A percentile compares a stretch with the other conserved stretches of the same genome.
Evolutionary conservation across 2,888 invertebrate genomes (phyloP).

Genomic region (Drosophila robusta): DNA sequence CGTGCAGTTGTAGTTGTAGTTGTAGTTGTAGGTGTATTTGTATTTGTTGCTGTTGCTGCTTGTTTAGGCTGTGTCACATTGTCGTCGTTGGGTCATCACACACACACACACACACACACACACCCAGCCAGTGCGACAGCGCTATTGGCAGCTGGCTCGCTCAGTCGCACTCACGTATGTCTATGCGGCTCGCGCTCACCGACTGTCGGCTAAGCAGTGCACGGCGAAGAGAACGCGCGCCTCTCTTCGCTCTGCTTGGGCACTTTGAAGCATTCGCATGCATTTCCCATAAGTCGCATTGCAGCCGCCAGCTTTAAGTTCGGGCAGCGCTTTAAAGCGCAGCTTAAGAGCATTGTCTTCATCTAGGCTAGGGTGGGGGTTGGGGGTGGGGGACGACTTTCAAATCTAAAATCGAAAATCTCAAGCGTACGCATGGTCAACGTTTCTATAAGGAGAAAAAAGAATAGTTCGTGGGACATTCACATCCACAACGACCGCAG

Average conservation of each 20-base stretch:
- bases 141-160: constrained; percentile 30
- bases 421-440: too few relatives aligned
- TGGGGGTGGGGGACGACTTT: too few relatives aligned
- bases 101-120: constrained; percentile 21
- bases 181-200: too few relatives aligned
- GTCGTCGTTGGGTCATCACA: constrained; percentile 73
- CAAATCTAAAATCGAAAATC: too few relatives aligned
- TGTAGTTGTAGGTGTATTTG: constrained; percentile 24
- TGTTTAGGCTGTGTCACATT: constrained; percentile 68
- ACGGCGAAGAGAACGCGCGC: constrained; percentile 25
- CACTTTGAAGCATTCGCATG: neutral
- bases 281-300: constrained; percentile 23
- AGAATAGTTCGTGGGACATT: neutral
- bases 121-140: constrained; percentile 19
- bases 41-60: constrained; percentile 23
- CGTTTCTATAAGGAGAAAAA: too few relatives aligned
- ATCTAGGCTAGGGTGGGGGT: too few relatives aligned
- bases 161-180: constrained; percentile 38
- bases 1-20: constrained; percentile 46
- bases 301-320: too few relatives aligned
- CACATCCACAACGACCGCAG: constrained; percentile 33
- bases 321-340: too few relatives aligned
- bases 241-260: constrained; percentile 28
- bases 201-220: constrained; percentile 54
- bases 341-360: constrained; percentile 17